Evolutionary conservation across 1,140 invertebrate species (phyloP).

Genomic region (Melanaphis sacchari): DNA sequence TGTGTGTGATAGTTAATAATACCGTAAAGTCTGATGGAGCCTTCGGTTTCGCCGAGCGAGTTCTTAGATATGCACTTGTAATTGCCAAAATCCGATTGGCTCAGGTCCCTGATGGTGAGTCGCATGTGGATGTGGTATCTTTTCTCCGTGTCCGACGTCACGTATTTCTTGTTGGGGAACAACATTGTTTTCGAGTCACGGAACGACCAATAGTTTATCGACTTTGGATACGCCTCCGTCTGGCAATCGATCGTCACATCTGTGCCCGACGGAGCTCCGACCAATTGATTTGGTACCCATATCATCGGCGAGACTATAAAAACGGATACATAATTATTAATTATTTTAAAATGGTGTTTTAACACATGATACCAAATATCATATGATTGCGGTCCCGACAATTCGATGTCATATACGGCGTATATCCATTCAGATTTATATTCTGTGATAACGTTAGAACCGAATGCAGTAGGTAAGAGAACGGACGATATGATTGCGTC

Average conservation of each 20-base stretch:
- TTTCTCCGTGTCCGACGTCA: slow-evolving; percentile 78
- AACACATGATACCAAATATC: no score
- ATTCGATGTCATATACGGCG: no score
- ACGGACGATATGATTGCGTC: no score
- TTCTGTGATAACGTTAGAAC: not conserved
- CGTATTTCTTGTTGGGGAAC: slow-evolving; percentile 70
- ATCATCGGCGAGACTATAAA: slow-evolving; percentile 87
- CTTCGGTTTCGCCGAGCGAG: slow-evolving; percentile 89
- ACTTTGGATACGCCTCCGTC: slow-evolving; percentile 88
- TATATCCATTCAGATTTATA: not conserved
- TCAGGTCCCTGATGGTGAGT: slow-evolving; percentile 80
- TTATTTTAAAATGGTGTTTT: no score
- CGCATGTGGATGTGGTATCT: slow-evolving; percentile 87
- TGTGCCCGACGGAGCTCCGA: slow-evolving; percentile 85
- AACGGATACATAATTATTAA: no score
- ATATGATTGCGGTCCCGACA: no score
- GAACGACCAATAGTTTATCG: slow-evolving; percentile 84
- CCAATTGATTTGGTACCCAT: slow-evolving; percentile 89
- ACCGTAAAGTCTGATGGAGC: slow-evolving; percentile 91
- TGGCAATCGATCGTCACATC: slow-evolving; percentile 92
- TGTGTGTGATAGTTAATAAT: slow-evolving; percentile 64
- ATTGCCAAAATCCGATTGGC: slow-evolving; percentile 79
- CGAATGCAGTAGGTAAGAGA: not conserved
- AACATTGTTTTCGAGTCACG: slow-evolving; percentile 55
- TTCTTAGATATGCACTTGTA: slow-evolving; percentile 92